phyloP scores from a whole-genome alignment of 1,140 invertebrate species.

The Sinonovacula constricta region DNA sequence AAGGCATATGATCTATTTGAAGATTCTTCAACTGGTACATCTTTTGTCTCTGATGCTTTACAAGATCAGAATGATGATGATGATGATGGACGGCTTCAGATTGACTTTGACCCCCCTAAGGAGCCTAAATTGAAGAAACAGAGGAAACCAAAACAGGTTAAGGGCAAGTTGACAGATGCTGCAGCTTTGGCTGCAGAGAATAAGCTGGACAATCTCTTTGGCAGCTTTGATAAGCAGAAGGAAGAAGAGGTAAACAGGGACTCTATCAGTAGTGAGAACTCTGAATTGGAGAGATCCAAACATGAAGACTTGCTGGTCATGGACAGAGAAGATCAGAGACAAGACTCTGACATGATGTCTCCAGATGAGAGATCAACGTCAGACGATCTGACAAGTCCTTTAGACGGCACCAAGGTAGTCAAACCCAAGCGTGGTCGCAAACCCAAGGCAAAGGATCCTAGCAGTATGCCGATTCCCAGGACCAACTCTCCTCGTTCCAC shows the following conservation, averaged over 20 bases:
- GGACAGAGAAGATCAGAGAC: conserved; percentile 50
- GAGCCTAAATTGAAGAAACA: conserved; percentile 41
- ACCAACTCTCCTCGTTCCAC: conserved; percentile 59
- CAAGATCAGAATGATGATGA: conserved; percentile 50
- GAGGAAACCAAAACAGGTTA: conserved; percentile 45
- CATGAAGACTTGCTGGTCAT: conserved; percentile 47
- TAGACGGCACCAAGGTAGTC: conserved; percentile 31
- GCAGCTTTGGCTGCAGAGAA: conserved; percentile 41
- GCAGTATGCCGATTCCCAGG: conserved; percentile 59
- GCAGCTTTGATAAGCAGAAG: conserved; percentile 29
- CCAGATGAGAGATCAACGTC: conserved; percentile 44
- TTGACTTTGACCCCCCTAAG: conserved; percentile 55
- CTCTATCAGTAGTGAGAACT: conserved; percentile 46
- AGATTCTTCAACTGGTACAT: no score
- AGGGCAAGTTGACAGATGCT: conserved; percentile 33
- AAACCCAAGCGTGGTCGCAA: conserved; percentile 39
- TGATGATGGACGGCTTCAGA: conserved; percentile 52
- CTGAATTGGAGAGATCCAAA: conserved; percentile 44
- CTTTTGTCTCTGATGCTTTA: conserved; percentile 20
- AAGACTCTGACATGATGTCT: conserved; percentile 50
- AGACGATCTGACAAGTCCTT: conserved; percentile 44
- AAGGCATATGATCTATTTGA: conserved; percentile 24
- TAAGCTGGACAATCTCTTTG: conserved; percentile 46
- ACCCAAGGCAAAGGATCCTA: conserved; percentile 36
- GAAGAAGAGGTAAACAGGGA: conserved; percentile 46